Evolutionary conservation across 1,140 invertebrate genomes (phyloP), one percentile per base, ranked within the genome.

Genomic region (Propsilocerus akamusi): DNA sequence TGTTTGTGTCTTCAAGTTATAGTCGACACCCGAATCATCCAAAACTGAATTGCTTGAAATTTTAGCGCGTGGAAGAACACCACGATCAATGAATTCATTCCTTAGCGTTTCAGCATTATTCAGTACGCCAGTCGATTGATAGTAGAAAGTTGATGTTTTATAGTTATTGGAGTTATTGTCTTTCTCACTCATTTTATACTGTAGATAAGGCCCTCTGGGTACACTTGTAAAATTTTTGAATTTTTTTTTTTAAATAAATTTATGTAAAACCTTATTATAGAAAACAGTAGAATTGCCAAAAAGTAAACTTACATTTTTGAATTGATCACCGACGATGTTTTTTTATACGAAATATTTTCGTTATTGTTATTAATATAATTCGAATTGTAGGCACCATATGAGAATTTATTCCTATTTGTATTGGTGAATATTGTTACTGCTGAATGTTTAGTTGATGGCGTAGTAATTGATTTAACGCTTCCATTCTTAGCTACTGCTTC

Each of bases 171-270:
- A 14, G 47, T 51, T 51, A 51, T 47, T 51, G 46, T 51, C 46
- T 20, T 11, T 47, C 20, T 46, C 41, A 41, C 48, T 48, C 22
- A 34, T 37, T 48, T 52, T 52, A 48, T 52, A 52, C 46, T 52
- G 51, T 22, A 52, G 53, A 30, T 26, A 53, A 51, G 49, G 51
- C 52, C 48, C 53, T 55, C 25, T 48, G 28, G 28, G 49, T 41
- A 20, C 22, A 20, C 34, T 41, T 30, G n/a, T 30, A 30, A 30
- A 7, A 30, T 8, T 30, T 30, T 30, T 30, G 28, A 3, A 30
- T 8, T 2, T 3, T 30, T 11, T 30, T 30, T 30, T 3, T n/a
- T n/a, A n/a, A n/a, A n/a, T n/a, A n/a, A n/a, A n/a, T n/a, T n/a
- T n/a, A n/a, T n/a, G n/a, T n/a, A n/a, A n/a, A n/a, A n/a, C n/a